These are phyloP conservation scores for Gortyna flavago DNA, from an alignment of 2,888 invertebrate genomes.

Conservation along the genomic window DNA sequence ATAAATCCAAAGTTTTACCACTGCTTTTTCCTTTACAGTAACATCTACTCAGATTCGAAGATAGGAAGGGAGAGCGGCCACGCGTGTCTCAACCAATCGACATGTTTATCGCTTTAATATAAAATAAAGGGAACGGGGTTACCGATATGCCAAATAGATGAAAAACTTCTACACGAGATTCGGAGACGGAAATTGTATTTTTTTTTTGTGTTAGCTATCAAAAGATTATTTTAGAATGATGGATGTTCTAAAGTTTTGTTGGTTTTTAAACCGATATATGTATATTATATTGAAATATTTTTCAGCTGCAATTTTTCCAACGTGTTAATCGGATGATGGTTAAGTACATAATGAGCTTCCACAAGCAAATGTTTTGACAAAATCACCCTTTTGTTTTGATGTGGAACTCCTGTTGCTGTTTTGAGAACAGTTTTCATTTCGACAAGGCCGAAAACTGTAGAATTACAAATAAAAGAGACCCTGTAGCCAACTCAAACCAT, in stretches of 20 bases:
- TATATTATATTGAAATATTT: background rate
- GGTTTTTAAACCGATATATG: conserved; percentile 43
- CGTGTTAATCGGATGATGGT: background rate
- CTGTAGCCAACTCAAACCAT: no score
- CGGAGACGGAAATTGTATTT: conserved; percentile 85
- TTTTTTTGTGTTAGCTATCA: conserved; percentile 61
- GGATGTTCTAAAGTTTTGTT: conserved; percentile 38
- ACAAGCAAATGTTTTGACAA: background rate
- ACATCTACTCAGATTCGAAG: conserved; percentile 47
- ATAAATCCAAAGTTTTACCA: background rate
- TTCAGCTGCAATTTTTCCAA: no score
- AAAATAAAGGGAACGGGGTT: conserved; percentile 87
- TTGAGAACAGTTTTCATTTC: background rate
- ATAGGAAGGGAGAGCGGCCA: conserved; percentile 83
- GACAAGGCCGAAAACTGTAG: no score
- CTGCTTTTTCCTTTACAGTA: conserved; percentile 20
- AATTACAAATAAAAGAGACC: background rate
- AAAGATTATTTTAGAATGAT: conserved; percentile 65
- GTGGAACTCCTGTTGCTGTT: background rate
- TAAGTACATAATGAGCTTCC: no score
- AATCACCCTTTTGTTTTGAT: background rate
- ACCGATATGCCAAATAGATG: conserved; percentile 84
- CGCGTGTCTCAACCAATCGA: conserved; percentile 88
- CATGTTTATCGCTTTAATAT: conserved; percentile 90
- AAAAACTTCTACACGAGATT: conserved; percentile 82